A percentile compares a stretch with the other conserved stretches of the same genome.
Evolutionary conservation across 1,140 invertebrate genomes (phyloP).

Genomic region (Tribolium madens): DNA sequence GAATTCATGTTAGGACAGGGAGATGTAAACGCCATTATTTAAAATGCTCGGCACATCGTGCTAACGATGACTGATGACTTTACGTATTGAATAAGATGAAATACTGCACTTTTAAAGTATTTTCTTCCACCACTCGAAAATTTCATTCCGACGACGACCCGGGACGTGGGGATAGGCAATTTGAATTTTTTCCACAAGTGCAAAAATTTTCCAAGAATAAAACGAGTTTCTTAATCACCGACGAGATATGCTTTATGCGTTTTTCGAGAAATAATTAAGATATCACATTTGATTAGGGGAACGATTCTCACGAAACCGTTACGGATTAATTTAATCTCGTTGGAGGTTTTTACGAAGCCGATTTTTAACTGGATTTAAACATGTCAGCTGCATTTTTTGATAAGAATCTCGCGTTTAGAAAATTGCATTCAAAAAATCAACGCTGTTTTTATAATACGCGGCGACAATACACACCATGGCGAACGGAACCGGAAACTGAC

Average conservation of each 20-base stretch:
- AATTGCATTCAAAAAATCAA: constrained; percentile 40
- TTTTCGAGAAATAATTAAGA: constrained; percentile 48
- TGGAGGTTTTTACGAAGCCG: not conserved
- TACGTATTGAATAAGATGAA: constrained; percentile 54
- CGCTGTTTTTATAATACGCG: constrained; percentile 39
- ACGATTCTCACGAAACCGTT: constrained; percentile 45
- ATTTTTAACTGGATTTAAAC: constrained; percentile 49
- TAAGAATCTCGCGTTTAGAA: constrained; percentile 48
- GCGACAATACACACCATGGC: constrained; percentile 9
- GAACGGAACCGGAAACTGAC: constrained; percentile 32
- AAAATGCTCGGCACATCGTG: constrained; percentile 45
- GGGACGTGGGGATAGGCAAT: constrained; percentile 19
- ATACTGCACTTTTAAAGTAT: constrained; percentile 50
- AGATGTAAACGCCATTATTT: constrained; percentile 55
- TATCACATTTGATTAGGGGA: constrained; percentile 31
- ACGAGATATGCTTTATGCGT: not conserved
- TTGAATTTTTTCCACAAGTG: not conserved
- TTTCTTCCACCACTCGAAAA: constrained; percentile 44
- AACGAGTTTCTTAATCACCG: constrained; percentile 4
- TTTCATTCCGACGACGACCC: constrained; percentile 35
- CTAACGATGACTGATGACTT: constrained; percentile 53
- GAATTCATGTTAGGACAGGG: constrained; percentile 49
- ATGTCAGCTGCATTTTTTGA: constrained; percentile 44
- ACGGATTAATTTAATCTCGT: constrained; percentile 43
- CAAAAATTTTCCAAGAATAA: not conserved